These are phyloP conservation scores for Ectemnius lituratus DNA, from an alignment of 2,888 invertebrate species.

Conservation along the genomic window DNA sequence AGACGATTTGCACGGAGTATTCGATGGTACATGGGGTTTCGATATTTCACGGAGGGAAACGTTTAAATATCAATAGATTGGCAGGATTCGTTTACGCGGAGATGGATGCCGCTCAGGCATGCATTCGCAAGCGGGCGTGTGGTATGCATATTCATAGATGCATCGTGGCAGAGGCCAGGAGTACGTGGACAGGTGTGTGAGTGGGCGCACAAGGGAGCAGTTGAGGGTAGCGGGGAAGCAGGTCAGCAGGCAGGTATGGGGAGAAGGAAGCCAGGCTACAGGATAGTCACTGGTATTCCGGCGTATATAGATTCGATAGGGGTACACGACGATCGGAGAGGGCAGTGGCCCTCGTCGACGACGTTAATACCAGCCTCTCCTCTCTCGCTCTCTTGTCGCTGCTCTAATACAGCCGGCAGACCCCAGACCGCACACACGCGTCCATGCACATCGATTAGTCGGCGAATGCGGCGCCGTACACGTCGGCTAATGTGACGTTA, in stretches of 20 bases:
- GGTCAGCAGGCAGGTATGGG: too few species aligned
- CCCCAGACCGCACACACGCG: neutral
- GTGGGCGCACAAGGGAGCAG: neutral
- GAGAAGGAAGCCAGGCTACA: neutral
- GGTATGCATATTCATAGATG: constrained; percentile 2
- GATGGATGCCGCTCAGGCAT: too few species aligned
- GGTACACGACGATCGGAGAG: constrained; percentile 20
- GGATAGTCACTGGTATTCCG: constrained; percentile 22
- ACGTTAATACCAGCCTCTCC: constrained; percentile 27
- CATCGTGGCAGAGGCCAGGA: neutral
- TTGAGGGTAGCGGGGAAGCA: too few species aligned
- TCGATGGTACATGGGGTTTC: too few species aligned
- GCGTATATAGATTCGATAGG: constrained; percentile 13
- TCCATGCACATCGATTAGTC: constrained; percentile 34
- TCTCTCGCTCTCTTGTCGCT: neutral
- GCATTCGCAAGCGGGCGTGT: neutral
- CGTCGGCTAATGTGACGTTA: constrained; percentile 60
- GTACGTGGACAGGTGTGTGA: neutral
- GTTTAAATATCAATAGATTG: constrained; percentile 4
- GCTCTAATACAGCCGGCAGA: constrained; percentile 3
- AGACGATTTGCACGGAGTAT: too few species aligned
- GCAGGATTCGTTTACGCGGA: neutral
- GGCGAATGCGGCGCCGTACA: constrained; percentile 25
- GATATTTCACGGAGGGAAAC: neutral
- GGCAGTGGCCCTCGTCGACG: constrained; percentile 13